Conservation (phyloP, 2,888 invertebrate species). For the Embidobia sp. region DNA sequence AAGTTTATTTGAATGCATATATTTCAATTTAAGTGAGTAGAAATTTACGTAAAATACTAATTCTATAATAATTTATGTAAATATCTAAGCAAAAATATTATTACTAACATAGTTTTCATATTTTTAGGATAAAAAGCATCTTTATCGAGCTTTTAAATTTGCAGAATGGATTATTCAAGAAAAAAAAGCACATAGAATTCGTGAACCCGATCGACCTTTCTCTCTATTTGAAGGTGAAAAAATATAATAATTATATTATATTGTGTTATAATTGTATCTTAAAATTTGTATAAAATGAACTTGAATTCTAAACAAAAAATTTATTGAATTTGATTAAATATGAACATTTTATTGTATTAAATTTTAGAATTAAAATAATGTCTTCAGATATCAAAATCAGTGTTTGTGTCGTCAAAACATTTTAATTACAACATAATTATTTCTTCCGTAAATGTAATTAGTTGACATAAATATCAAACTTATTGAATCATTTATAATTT, state of each 20-base stretch:
- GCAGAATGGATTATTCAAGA: slow-evolving; percentile 91
- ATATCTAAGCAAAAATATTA: no score
- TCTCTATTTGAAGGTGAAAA: slow-evolving; percentile 90
- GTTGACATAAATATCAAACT: neutral
- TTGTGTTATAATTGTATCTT: no score
- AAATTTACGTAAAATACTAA: slow-evolving; percentile 3
- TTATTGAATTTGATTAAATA: no score
- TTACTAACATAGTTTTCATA: no score
- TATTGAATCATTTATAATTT: no score
- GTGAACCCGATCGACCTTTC: slow-evolving; percentile 89
- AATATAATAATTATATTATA: neutral
- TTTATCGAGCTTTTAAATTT: slow-evolving; percentile 90
- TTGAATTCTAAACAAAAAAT: no score
- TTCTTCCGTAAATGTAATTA: no score
- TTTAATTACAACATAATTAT: neutral
- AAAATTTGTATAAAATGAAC: no score
- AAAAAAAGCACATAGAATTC: slow-evolving; percentile 83
- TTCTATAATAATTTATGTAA: slow-evolving; percentile 11
- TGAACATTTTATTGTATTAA: no score
- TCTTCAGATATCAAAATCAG: no score
- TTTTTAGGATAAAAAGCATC: slow-evolving; percentile 85
- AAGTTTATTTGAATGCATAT: no score
- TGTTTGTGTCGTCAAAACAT: neutral
- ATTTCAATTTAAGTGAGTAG: neutral
- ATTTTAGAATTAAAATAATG: no score